These are phyloP conservation scores for Monomorium pharaonis DNA, from an alignment of 1,140 invertebrate genomes.

Conservation along the genomic window DNA sequence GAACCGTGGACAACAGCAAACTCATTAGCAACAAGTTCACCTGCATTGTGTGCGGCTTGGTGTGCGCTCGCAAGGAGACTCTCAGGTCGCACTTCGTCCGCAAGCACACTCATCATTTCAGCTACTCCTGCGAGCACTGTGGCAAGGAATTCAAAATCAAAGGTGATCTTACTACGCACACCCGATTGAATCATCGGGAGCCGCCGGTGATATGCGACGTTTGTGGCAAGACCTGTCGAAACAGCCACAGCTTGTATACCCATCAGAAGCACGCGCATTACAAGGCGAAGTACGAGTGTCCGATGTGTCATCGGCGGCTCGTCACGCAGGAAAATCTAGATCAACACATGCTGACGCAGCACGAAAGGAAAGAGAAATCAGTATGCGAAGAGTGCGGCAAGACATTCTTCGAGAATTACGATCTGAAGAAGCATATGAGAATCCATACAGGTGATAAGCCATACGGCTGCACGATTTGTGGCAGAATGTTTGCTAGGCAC, in stretches of 20 bases:
- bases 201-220: slow-evolving; percentile 88
- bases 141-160: slow-evolving; percentile 86
- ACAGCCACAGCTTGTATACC: slow-evolving; percentile 82
- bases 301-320: slow-evolving; percentile 80
- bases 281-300: slow-evolving; percentile 82
- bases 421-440: slow-evolving; percentile 87
- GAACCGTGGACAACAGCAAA: background rate
- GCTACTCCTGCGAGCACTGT: slow-evolving; percentile 85
- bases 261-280: slow-evolving; percentile 84
- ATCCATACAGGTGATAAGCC: slow-evolving; percentile 88
- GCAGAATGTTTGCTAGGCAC: slow-evolving; percentile 84
- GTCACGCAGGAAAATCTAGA: slow-evolving; percentile 82
- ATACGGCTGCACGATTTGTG: slow-evolving; percentile 87
- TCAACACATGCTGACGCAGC: slow-evolving; percentile 84
- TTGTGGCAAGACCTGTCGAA: slow-evolving; percentile 87
- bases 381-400: slow-evolving; percentile 87
- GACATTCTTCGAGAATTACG: slow-evolving; percentile 85
- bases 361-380: slow-evolving; percentile 81
- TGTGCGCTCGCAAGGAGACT: slow-evolving; percentile 57
- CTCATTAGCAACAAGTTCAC: slow-evolving; percentile 23
- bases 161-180: slow-evolving; percentile 88
- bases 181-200: slow-evolving; percentile 86
- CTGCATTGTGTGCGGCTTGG: slow-evolving; percentile 49
- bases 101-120: slow-evolving; percentile 81
- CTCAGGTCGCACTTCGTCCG: slow-evolving; percentile 68